Evolutionary conservation across 1,140 invertebrate genomes (phyloP), one percentile per base, ranked within the genome.

Genomic region (Drosophila parvula): DNA sequence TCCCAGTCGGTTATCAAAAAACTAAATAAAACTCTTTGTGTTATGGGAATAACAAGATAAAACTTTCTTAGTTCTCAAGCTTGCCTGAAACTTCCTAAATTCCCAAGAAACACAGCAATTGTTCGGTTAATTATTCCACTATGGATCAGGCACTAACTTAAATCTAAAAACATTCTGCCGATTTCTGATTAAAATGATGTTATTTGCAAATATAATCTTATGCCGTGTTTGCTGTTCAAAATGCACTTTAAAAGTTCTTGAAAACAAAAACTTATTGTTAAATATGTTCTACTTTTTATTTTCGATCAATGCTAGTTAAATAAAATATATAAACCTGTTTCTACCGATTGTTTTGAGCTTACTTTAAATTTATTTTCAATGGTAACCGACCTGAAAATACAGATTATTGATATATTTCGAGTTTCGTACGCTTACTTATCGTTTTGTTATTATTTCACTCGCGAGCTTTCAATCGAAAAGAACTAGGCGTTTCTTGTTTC

Each of bases 181-280:
- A 32, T 50, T 12, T 18, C 10, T 18, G 50, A 3, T 34, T 53
- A 22, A 53, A 53, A 36, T n/a, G 0, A 36, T 14, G 16, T 53
- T 36, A 22, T 14, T 27, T 55, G 3, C 9, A 22, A 14, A 22
- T 7, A 9, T 36, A 36, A 6, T 38, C 34, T 22, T 14, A 38
- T n/a, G 50, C 32, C 32, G 18, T 22, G 18, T 38, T 53, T 22
- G 50, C 32, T 18, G 11, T 53, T 53, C 14, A 8, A 14, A 38
- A 38, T 55, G 51, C 51, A 55, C 51, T n/a, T 38, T 55, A n/a
- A 38, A 14, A 38, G 51, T 55, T 55, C 34, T 22, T n/a, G 6
- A 6, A 14, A 6, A 12, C 10, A 30, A 12, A 16, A 11, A 40
- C 4, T 38, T 6, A 51, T n/a, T 48, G 45, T 47, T 22, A 27